phyloP scores from a whole-genome alignment of 2,113 vertebrate genomes.

The Thermophis baileyi region DNA sequence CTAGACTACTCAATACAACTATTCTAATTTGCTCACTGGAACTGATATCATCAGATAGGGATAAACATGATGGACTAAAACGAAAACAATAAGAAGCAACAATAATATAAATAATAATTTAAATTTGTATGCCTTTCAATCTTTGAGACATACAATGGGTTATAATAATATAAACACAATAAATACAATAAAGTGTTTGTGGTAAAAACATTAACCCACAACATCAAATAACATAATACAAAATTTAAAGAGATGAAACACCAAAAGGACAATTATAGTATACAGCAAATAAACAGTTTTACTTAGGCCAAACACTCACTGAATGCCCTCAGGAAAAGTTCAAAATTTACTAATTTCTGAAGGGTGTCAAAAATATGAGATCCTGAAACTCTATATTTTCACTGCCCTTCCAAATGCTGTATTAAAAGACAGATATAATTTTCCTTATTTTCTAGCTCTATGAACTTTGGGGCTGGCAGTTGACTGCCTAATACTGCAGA shows the following conservation, averaged over 20 bases:
- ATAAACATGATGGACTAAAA: not conserved
- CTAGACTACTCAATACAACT: not conserved
- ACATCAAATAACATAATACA: not conserved
- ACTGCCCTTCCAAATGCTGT: not conserved
- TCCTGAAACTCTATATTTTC: not conserved
- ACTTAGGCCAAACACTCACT: not conserved
- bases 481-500: not conserved
- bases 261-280: not conserved
- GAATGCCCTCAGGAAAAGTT: not conserved
- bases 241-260: not conserved
- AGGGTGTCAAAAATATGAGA: not conserved
- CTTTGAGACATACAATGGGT: not conserved
- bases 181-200: not conserved
- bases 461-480: not conserved
- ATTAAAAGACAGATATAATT: not conserved
- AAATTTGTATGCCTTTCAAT: not conserved
- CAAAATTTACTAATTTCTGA: not conserved
- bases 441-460: not conserved
- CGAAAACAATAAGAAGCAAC: not conserved
- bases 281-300: not conserved
- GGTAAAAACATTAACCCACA: not conserved
- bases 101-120: not conserved
- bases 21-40: not conserved
- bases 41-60: not conserved
- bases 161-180: not conserved